These are phyloP conservation scores for Acestrorhynchus altus DNA, from an alignment of 2,797 vertebrate species.

Conservation along the genomic window DNA sequence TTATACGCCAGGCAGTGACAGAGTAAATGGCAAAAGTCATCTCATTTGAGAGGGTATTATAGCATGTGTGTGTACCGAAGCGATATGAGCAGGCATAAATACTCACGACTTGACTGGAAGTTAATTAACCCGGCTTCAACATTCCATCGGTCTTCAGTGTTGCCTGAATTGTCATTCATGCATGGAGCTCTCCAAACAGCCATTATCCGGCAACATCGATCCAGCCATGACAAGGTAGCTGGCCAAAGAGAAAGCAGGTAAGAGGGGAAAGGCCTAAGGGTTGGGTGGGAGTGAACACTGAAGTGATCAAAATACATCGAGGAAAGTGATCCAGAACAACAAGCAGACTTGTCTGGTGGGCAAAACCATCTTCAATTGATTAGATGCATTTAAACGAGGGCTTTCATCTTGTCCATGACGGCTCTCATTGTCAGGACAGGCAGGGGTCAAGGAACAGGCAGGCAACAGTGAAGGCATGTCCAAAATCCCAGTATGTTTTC, in stretches of 20 bases:
- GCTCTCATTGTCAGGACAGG: too few species aligned
- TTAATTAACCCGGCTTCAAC: conserved; percentile 74
- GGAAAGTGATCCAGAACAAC: not conserved
- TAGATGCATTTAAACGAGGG: too few species aligned
- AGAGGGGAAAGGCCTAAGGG: conserved; percentile 11
- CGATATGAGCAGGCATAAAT: conserved; percentile 61
- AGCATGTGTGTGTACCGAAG: conserved; percentile 18
- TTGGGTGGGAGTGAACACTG: not conserved
- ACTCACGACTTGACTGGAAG: conserved; percentile 70
- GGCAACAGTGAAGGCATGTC: too few species aligned
- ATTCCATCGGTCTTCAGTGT: conserved; percentile 70
- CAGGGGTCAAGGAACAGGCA: too few species aligned
- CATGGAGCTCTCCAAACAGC: conserved; percentile 69
- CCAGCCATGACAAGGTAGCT: conserved; percentile 63
- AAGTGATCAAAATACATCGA: not conserved
- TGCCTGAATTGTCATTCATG: conserved; percentile 72
- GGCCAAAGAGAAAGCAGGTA: conserved; percentile 54
- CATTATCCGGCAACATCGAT: conserved; percentile 73
- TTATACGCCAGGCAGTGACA: too few species aligned
- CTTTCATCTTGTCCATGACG: too few species aligned
- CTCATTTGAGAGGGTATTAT: conserved; percentile 19
- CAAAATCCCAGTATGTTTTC: too few species aligned
- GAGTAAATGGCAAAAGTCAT: too few species aligned
- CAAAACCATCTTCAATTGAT: too few species aligned
- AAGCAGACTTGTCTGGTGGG: not conserved